Evolutionary conservation across 53 echinoderm and acorn worm species (phyloP).

Genomic region (Mesocentrotus franciscanus): DNA sequence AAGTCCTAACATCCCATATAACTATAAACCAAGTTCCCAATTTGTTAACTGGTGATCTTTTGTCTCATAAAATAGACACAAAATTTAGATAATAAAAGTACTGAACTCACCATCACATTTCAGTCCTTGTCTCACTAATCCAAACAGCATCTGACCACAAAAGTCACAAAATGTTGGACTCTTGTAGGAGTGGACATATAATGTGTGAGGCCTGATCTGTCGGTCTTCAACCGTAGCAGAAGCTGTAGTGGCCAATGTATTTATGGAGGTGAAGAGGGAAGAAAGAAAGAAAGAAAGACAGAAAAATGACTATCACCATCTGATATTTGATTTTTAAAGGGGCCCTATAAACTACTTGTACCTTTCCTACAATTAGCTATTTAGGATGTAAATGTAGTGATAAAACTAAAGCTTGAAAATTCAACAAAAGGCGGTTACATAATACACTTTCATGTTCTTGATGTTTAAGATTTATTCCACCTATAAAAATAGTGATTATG

Average conservation of each 20-base stretch:
- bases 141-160: conserved; percentile 99
- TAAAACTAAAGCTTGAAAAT: background rate
- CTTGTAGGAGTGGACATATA: conserved; percentile 99
- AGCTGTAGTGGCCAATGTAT: conserved; percentile 60
- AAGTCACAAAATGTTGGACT: conserved; percentile 98
- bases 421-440: background rate
- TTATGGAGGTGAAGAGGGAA: background rate
- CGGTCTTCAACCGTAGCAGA: conserved; percentile 95
- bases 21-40: no score
- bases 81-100: background rate
- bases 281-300: background rate
- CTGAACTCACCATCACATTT: conserved; percentile 93
- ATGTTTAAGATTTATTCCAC: background rate
- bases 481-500: background rate
- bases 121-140: conserved; percentile 97
- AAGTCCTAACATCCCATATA: no score
- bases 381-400: background rate
- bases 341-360: background rate
- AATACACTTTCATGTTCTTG: background rate
- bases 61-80: background rate
- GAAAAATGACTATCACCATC: background rate
- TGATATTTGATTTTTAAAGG: background rate
- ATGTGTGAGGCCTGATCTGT: conserved; percentile 96
- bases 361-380: background rate
- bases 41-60: no score